A percentile compares a stretch with the other conserved stretches of the same genome.
Conservation (phyloP, 2,888 invertebrate genomes). For the Empis stercorea region DNA sequence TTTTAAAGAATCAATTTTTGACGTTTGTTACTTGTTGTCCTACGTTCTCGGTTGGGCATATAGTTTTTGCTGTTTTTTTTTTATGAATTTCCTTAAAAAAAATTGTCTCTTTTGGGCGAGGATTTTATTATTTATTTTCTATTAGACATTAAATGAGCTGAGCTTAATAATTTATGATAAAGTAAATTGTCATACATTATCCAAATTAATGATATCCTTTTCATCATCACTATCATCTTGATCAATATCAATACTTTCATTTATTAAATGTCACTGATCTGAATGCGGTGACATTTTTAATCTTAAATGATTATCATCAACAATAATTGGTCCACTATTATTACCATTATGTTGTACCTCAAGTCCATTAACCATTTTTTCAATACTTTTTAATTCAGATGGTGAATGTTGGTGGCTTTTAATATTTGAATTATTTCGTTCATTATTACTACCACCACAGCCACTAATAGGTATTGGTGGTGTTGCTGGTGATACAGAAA, state of each 20-base stretch:
- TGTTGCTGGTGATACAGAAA: conserved; percentile 29
- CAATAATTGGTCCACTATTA: conserved; percentile 9
- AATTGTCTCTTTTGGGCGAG: too few relatives aligned
- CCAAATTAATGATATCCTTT: background rate
- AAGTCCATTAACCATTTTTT: conserved; percentile 93
- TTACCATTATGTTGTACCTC: conserved; percentile 61
- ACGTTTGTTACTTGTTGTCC: too few relatives aligned
- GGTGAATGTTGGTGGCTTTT: conserved; percentile 30
- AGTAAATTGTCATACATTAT: background rate
- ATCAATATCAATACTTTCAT: conserved; percentile 13
- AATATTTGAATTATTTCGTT: conserved; percentile 37
- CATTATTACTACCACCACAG: background rate
- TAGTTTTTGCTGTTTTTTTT: too few relatives aligned
- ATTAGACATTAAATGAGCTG: too few relatives aligned
- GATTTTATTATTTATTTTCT: too few relatives aligned
- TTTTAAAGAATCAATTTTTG: too few relatives aligned
- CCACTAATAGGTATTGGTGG: conserved; percentile 19
- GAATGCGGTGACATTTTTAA: conserved; percentile 18
- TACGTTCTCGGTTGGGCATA: too few relatives aligned
- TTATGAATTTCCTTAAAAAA: too few relatives aligned
- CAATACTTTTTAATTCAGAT: conserved; percentile 85
- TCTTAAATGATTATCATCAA: conserved; percentile 10
- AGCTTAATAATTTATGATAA: too few relatives aligned
- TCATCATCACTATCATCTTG: conserved; percentile 7
- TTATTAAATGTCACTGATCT: conserved; percentile 37